Conservation (phyloP, 2,113 vertebrate genomes). For the Trogon surrucura region DNA sequence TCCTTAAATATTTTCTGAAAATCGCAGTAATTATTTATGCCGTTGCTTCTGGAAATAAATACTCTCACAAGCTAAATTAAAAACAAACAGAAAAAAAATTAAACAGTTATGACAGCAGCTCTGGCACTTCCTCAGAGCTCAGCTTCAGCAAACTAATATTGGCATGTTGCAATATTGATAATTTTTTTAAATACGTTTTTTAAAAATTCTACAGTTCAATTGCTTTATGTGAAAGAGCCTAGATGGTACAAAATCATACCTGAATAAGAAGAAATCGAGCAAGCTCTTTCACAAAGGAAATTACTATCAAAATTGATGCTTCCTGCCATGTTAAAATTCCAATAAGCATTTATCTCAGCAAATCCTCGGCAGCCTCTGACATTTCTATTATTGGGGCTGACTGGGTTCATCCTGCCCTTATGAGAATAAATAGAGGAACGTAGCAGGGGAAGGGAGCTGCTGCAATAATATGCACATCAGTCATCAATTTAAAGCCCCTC, state of each 20-base stretch:
- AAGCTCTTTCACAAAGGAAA: constrained; percentile 38
- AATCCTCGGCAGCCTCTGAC: constrained; percentile 17
- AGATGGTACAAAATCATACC: background rate
- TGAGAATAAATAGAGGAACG: background rate
- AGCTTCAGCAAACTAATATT: background rate
- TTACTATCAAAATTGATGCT: constrained; percentile 39
- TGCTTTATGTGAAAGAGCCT: background rate
- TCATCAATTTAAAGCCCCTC: background rate
- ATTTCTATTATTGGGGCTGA: constrained; percentile 62
- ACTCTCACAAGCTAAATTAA: background rate
- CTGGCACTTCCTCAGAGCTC: background rate
- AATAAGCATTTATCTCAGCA: constrained; percentile 57
- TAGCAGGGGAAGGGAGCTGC: background rate
- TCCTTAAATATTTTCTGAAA: background rate
- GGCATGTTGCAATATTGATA: background rate
- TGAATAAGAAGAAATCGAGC: constrained; percentile 13
- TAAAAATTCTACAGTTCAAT: background rate
- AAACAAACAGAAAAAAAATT: background rate
- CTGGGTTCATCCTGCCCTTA: constrained; percentile 45
- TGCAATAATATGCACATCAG: background rate
- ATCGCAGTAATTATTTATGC: background rate
- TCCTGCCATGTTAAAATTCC: constrained; percentile 31
- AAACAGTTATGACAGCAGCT: background rate
- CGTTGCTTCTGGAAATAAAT: background rate
- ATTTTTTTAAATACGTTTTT: background rate